Percentiles rank a stretch among this genome's conserved stretches.
These are phyloP conservation scores for Phrynosoma blainvillii DNA, from an alignment of 2,113 vertebrate genomes.

Conservation along the genomic window DNA sequence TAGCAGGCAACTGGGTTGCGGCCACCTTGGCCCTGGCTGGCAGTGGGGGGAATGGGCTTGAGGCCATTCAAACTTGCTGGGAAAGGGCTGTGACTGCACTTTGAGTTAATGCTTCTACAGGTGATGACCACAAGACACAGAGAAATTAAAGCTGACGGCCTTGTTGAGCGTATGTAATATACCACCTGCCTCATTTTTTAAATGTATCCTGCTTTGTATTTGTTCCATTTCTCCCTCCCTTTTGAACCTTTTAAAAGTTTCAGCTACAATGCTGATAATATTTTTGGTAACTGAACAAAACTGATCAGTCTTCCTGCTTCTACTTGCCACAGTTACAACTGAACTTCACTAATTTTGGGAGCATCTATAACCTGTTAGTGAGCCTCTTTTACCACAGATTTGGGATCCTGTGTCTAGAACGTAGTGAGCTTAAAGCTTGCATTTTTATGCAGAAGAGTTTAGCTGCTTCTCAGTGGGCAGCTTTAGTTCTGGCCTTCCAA, in stretches of 20 bases:
- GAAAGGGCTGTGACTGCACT: slow-evolving; percentile 40
- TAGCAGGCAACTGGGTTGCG: neutral
- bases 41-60: slow-evolving; percentile 8
- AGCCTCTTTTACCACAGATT: no score
- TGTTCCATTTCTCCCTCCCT: slow-evolving; percentile 26
- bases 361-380: no score
- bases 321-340: slow-evolving; percentile 8
- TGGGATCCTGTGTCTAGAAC: neutral
- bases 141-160: slow-evolving; percentile 48
- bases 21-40: neutral
- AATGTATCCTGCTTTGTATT: slow-evolving; percentile 29
- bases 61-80: slow-evolving; percentile 11
- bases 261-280: slow-evolving; percentile 11
- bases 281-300: slow-evolving; percentile 13
- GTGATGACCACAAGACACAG: slow-evolving; percentile 51
- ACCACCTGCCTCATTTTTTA: slow-evolving; percentile 44
- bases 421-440: neutral
- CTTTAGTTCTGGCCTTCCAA: neutral
- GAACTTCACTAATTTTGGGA: neutral
- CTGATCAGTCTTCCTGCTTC: neutral
- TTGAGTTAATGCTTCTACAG: slow-evolving; percentile 60
- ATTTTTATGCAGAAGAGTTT: neutral
- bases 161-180: slow-evolving; percentile 59
- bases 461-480: neutral
- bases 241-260: slow-evolving; percentile 10